phyloP scores from a whole-genome alignment of 2,888 invertebrate species.

The Caenorhabditis afra region DNA sequence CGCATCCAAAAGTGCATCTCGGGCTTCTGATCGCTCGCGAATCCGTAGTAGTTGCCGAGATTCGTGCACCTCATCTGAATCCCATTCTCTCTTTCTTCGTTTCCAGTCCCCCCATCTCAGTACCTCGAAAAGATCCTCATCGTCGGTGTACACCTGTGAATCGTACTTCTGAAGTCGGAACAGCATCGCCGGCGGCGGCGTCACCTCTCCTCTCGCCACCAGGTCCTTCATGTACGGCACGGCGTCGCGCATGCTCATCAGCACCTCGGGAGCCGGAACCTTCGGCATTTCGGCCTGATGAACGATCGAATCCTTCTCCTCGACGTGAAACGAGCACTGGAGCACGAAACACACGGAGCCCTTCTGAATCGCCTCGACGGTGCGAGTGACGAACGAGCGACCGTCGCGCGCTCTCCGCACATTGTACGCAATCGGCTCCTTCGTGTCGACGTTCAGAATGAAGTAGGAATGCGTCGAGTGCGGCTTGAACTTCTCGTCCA shows the following conservation, averaged over 20 bases:
- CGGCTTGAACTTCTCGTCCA: slow-evolving; percentile 69
- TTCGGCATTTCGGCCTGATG: slow-evolving; percentile 69
- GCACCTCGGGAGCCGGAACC: slow-evolving; percentile 63
- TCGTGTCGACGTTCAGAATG: slow-evolving; percentile 74
- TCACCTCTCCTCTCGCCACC: slow-evolving; percentile 56
- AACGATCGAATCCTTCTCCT: slow-evolving; percentile 63
- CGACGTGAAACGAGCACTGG: slow-evolving; percentile 75
- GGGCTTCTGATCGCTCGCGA: slow-evolving; percentile 49
- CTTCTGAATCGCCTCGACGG: slow-evolving; percentile 82
- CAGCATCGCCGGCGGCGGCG: slow-evolving; percentile 46
- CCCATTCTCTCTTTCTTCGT: background rate
- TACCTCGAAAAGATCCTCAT: slow-evolving; percentile 65
- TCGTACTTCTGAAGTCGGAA: slow-evolving; percentile 53
- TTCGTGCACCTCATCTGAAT: slow-evolving; percentile 65
- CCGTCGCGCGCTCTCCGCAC: slow-evolving; percentile 82
- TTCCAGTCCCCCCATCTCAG: background rate
- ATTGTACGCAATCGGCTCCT: slow-evolving; percentile 81
- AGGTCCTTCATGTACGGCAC: slow-evolving; percentile 59
- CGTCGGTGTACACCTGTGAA: slow-evolving; percentile 47
- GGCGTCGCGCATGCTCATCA: slow-evolving; percentile 59
- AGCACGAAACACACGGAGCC: slow-evolving; percentile 81
- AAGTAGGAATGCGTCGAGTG: slow-evolving; percentile 77
- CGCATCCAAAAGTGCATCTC: slow-evolving; percentile 62
- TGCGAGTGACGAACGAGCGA: slow-evolving; percentile 69
- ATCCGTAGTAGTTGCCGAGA: slow-evolving; percentile 61